Conservation (phyloP, 2,888 invertebrate species). For the Arctia plantaginis region DNA sequence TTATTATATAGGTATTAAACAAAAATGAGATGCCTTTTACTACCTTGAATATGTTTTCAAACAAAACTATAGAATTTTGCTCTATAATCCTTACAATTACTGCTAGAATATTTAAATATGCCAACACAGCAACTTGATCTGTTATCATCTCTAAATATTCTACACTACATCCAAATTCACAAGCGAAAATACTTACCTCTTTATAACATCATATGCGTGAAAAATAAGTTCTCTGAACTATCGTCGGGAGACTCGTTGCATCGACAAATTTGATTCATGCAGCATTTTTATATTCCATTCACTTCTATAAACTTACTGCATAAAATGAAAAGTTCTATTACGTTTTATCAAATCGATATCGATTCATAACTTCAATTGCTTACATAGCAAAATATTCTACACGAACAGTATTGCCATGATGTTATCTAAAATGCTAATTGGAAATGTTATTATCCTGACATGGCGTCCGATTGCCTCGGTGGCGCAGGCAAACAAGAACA, state of each 20-base stretch:
- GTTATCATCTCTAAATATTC: neutral
- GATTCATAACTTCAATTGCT: neutral
- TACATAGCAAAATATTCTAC: neutral
- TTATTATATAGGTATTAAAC: too few species aligned
- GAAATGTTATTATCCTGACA: neutral
- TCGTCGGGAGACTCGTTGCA: neutral
- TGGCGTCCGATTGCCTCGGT: too few species aligned
- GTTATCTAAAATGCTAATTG: neutral
- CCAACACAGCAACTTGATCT: neutral
- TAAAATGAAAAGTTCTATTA: neutral
- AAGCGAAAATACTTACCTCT: neutral
- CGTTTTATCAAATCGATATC: neutral
- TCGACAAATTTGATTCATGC: neutral
- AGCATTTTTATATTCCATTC: neutral
- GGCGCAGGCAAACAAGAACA: too few species aligned
- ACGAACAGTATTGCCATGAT: too few species aligned
- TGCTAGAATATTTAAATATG: too few species aligned
- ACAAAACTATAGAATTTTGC: too few species aligned
- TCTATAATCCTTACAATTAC: too few species aligned
- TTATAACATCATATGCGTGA: neutral
- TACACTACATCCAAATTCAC: neutral
- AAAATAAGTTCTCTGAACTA: neutral
- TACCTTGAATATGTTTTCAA: too few species aligned
- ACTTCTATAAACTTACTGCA: neutral
- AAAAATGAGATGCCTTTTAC: too few species aligned